phyloP scores from a whole-genome alignment of 1,140 invertebrate species.

The Thaumatotibia leucotreta region DNA sequence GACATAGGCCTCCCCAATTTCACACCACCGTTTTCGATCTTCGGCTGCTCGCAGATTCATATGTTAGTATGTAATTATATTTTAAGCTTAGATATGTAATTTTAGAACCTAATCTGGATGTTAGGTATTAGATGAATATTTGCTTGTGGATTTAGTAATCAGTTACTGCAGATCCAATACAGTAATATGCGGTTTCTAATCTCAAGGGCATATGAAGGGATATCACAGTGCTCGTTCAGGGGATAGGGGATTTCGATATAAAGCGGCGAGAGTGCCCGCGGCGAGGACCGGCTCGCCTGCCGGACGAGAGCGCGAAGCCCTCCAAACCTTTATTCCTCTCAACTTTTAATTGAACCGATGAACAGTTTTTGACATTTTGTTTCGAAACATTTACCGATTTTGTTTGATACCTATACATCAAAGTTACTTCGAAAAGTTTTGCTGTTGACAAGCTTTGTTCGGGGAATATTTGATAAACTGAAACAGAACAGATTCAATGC shows the following conservation, averaged over 20 bases:
- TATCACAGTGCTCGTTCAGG: neutral
- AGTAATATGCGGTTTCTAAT: neutral
- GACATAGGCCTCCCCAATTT: too few species aligned
- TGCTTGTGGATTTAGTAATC: neutral
- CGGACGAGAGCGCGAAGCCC: neutral
- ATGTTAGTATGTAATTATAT: too few species aligned
- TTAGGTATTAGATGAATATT: neutral
- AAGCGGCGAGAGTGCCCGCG: neutral
- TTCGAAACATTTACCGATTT: conserved; percentile 17
- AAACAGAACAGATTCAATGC: neutral
- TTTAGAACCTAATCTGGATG: too few species aligned
- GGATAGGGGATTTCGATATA: neutral
- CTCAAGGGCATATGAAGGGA: neutral
- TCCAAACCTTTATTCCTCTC: neutral
- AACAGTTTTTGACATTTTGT: conserved; percentile 24
- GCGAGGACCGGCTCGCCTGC: neutral
- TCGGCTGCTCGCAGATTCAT: too few species aligned
- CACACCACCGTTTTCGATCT: too few species aligned
- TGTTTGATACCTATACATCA: conserved; percentile 14
- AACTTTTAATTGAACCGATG: conserved; percentile 35
- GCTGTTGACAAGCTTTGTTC: neutral
- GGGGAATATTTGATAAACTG: neutral
- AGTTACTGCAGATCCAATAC: neutral
- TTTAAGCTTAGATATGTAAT: too few species aligned
- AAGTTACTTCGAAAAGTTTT: conserved; percentile 19